Evolutionary conservation across 1,140 invertebrate genomes (phyloP).

Genomic region (Bombus breviceps): DNA sequence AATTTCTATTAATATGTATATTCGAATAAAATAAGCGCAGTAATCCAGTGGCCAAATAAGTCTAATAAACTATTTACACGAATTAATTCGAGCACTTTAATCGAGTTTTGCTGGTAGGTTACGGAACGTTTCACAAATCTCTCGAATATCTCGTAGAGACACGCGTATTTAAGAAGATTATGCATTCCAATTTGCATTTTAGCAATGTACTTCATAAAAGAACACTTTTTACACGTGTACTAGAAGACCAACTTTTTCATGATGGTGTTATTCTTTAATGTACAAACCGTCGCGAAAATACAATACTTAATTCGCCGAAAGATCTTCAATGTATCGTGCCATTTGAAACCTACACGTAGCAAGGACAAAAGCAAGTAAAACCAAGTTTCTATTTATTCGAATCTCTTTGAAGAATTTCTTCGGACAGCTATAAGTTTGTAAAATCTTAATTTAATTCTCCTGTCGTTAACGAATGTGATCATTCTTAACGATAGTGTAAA

Average conservation of each 20-base stretch:
- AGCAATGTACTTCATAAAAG: conserved; percentile 36
- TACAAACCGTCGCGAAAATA: conserved; percentile 35
- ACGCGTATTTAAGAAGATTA: conserved; percentile 54
- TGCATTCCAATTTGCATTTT: conserved; percentile 75
- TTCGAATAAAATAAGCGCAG: conserved; percentile 52
- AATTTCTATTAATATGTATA: conserved; percentile 32
- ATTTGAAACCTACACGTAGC: conserved; percentile 25
- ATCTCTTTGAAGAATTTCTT: conserved; percentile 8
- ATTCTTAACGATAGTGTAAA: conserved; percentile 51
- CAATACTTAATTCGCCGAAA: conserved; percentile 52
- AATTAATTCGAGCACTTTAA: conserved; percentile 54
- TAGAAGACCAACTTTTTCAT: conserved; percentile 32
- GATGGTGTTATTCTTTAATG: background rate
- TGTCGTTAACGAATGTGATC: conserved; percentile 11
- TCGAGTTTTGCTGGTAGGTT: conserved; percentile 56
- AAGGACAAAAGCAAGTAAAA: conserved; percentile 20
- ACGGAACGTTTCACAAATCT: conserved; percentile 46
- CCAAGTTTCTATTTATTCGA: conserved; percentile 53
- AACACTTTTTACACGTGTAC: conserved; percentile 55
- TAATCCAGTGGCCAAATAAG: conserved; percentile 69
- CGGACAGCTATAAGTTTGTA: conserved; percentile 10
- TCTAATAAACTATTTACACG: conserved; percentile 56
- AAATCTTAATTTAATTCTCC: conserved; percentile 25
- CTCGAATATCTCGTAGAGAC: conserved; percentile 61
- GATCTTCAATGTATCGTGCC: conserved; percentile 47